A percentile compares a stretch with the other conserved stretches of the same genome.
These are phyloP conservation scores for Neopelma chrysocephalum DNA, from an alignment of 2,797 vertebrate genomes.

Conservation along the genomic window DNA sequence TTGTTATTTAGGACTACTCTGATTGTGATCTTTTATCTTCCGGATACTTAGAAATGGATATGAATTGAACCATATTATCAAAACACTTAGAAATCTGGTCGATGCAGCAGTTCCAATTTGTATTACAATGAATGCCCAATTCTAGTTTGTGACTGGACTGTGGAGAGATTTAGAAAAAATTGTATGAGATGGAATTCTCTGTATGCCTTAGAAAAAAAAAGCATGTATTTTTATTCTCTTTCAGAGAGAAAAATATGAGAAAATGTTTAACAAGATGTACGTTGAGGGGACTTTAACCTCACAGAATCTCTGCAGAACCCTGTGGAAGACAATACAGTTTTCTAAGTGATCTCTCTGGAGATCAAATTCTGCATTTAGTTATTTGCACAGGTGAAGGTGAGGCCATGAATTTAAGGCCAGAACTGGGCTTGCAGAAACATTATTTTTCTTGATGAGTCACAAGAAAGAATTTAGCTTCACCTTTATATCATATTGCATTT, in stretches of 20 bases:
- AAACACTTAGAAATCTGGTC: background rate
- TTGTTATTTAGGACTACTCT: background rate
- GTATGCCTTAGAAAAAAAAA: background rate
- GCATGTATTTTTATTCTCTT: background rate
- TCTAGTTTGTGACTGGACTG: background rate
- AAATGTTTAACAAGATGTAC: background rate
- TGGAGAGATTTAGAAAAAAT: background rate
- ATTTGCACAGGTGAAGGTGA: conserved; percentile 10
- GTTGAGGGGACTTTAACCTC: background rate
- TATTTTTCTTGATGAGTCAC: conserved; percentile 16
- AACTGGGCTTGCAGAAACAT: background rate
- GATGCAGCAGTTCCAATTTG: background rate
- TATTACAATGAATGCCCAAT: background rate
- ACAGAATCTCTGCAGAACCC: background rate
- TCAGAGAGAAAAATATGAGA: background rate
- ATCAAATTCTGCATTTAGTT: background rate
- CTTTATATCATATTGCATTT: background rate
- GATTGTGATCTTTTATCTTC: background rate
- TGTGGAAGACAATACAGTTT: background rate
- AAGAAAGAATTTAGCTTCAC: background rate
- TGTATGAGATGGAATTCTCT: background rate
- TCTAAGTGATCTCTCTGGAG: background rate
- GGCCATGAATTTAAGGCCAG: background rate
- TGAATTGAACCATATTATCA: background rate
- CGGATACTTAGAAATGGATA: background rate